phyloP scores from a whole-genome alignment of 2,888 invertebrate species.

The Ptychoptera contaminata region DNA sequence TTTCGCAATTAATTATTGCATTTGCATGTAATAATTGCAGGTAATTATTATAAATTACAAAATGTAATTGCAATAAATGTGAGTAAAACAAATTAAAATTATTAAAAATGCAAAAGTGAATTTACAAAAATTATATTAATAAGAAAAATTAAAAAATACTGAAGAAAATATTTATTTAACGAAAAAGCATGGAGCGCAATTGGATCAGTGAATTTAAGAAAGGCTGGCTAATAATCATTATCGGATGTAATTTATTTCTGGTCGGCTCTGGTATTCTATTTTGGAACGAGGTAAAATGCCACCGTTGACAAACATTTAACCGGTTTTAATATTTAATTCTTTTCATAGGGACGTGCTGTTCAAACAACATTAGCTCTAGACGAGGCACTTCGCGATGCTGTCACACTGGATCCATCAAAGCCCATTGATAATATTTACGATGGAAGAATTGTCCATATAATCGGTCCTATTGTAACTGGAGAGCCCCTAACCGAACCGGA shows the following conservation, averaged over 20 bases:
- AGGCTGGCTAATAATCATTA: slow-evolving; percentile 50
- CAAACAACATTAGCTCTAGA: slow-evolving; percentile 63
- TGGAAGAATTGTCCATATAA: slow-evolving; percentile 59
- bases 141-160: no score
- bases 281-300: slow-evolving; percentile 62
- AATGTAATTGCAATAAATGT: no score
- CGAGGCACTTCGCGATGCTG: slow-evolving; percentile 45
- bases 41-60: no score
- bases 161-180: no score
- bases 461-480: slow-evolving; percentile 53
- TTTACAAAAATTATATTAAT: no score
- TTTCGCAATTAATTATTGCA: no score
- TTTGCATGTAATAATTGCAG: no score
- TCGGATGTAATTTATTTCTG: slow-evolving; percentile 48
- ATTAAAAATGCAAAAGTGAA: no score
- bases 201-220: background rate
- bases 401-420: slow-evolving; percentile 49
- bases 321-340: slow-evolving; percentile 4
- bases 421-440: slow-evolving; percentile 52
- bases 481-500: slow-evolving; percentile 76
- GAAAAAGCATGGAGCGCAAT: no score
- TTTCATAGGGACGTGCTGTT: slow-evolving; percentile 56
- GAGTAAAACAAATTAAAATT: no score
- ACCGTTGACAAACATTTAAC: slow-evolving; percentile 2
- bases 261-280: slow-evolving; percentile 55